Percentiles rank a stretch among this genome's conserved stretches.
Conservation (phyloP, 2,888 invertebrate genomes). For the Tiliacea aurago region DNA sequence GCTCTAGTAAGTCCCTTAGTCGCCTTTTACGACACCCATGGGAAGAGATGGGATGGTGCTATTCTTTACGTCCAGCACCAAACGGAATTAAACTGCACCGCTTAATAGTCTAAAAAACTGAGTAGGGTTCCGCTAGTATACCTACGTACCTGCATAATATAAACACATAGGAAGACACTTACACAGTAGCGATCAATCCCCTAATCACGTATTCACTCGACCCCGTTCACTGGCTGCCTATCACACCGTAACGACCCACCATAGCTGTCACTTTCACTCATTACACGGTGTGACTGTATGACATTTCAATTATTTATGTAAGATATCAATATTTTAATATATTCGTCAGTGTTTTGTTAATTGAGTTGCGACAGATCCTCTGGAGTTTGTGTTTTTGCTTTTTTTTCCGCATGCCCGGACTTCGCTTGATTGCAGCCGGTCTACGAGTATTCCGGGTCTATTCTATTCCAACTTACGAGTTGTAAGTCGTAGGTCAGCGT, state of each 20-base stretch:
- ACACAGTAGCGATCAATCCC: slow-evolving; percentile 6
- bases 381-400: neutral
- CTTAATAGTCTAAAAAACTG: too few species aligned
- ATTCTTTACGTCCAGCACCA: too few species aligned
- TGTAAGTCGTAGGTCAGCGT: too few species aligned
- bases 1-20: too few species aligned
- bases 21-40: too few species aligned
- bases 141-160: neutral
- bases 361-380: neutral
- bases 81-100: too few species aligned
- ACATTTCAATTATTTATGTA: slow-evolving; percentile 60
- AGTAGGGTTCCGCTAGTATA: neutral
- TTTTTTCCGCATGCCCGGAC: neutral
- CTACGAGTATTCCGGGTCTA: too few species aligned
- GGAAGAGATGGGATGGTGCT: too few species aligned
- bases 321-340: slow-evolving; percentile 37
- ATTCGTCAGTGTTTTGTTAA: slow-evolving; percentile 22
- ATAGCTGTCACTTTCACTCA: slow-evolving; percentile 60
- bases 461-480: too few species aligned
- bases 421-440: neutral
- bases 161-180: slow-evolving; percentile 34
- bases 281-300: slow-evolving; percentile 35
- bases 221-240: slow-evolving; percentile 26
- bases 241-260: slow-evolving; percentile 36
- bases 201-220: slow-evolving; percentile 47